phyloP scores from a whole-genome alignment of 2,888 invertebrate genomes.

The Pterostichus niger region DNA sequence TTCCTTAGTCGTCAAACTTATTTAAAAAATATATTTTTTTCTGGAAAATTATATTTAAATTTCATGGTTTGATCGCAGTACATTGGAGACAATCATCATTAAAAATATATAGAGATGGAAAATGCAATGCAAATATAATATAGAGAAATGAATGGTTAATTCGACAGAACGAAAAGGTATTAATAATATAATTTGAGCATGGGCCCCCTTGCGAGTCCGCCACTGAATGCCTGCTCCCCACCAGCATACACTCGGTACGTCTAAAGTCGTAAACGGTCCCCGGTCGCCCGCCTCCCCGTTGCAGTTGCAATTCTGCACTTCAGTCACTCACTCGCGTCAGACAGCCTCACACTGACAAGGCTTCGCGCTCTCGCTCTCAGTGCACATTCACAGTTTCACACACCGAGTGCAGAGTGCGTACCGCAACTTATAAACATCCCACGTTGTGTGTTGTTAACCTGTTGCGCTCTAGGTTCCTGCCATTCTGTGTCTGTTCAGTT shows the following conservation, averaged over 20 bases:
- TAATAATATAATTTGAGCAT: neutral
- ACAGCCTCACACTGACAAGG: conserved; percentile 47
- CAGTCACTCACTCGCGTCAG: conserved; percentile 56
- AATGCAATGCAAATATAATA: no score
- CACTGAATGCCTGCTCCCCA: conserved; percentile 74
- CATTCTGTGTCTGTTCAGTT: neutral
- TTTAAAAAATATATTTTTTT: no score
- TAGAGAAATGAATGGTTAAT: no score
- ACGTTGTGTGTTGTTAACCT: conserved; percentile 4
- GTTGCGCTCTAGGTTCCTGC: neutral
- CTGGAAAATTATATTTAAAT: no score
- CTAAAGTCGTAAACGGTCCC: conserved; percentile 75
- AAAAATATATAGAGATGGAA: no score
- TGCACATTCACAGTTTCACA: conserved; percentile 1
- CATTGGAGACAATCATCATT: no score
- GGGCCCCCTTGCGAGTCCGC: neutral
- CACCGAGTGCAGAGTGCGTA: neutral
- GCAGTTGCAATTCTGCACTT: conserved; percentile 72
- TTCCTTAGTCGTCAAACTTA: no score
- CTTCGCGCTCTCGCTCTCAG: no score
- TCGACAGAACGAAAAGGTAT: no score
- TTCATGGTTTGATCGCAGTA: no score
- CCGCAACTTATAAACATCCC: no score
- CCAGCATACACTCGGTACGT: conserved; percentile 71
- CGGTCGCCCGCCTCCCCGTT: conserved; percentile 73